Conservation (phyloP, 2,888 invertebrate genomes). For the Melanargia galathea region DNA sequence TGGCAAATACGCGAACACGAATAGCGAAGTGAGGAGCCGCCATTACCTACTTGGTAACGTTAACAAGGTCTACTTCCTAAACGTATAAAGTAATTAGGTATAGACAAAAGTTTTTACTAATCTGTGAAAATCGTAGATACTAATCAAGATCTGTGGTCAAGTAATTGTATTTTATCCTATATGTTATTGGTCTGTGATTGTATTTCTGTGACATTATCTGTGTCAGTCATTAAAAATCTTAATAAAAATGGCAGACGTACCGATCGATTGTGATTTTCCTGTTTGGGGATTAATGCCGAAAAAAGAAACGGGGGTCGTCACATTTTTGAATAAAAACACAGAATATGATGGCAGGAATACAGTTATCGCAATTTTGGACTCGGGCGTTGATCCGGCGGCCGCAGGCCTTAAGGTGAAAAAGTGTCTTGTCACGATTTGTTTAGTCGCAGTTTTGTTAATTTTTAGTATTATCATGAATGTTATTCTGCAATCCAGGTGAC, state of each 20-base stretch:
- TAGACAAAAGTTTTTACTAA: too few relatives aligned
- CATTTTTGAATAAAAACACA: constrained; percentile 94
- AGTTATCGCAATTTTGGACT: constrained; percentile 97
- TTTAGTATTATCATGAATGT: constrained; percentile 39
- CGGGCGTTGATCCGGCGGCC: constrained; percentile 98
- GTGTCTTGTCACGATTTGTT: constrained; percentile 76
- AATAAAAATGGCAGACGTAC: constrained; percentile 81
- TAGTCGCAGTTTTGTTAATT: constrained; percentile 52
- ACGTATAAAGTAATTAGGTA: too few relatives aligned
- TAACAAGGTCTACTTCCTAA: too few relatives aligned
- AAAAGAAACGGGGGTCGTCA: constrained; percentile 94
- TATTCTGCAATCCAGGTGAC: constrained; percentile 84
- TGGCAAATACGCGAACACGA: too few relatives aligned
- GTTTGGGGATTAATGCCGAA: constrained; percentile 94
- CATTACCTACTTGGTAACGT: too few relatives aligned
- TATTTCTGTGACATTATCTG: too few relatives aligned
- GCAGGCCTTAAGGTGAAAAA: constrained; percentile 93
- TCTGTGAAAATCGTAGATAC: too few relatives aligned
- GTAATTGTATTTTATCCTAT: too few relatives aligned
- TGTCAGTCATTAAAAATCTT: constrained; percentile 78
- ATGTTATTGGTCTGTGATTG: too few relatives aligned
- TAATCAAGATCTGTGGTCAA: too few relatives aligned
- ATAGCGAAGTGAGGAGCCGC: too few relatives aligned
- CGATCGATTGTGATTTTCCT: constrained; percentile 88
- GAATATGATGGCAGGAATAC: constrained; percentile 95